Percentiles rank a stretch among this genome's conserved stretches.
These are phyloP conservation scores for Rhadina sibilatrix DNA, from an alignment of 2,113 vertebrate species.

Conservation along the genomic window DNA sequence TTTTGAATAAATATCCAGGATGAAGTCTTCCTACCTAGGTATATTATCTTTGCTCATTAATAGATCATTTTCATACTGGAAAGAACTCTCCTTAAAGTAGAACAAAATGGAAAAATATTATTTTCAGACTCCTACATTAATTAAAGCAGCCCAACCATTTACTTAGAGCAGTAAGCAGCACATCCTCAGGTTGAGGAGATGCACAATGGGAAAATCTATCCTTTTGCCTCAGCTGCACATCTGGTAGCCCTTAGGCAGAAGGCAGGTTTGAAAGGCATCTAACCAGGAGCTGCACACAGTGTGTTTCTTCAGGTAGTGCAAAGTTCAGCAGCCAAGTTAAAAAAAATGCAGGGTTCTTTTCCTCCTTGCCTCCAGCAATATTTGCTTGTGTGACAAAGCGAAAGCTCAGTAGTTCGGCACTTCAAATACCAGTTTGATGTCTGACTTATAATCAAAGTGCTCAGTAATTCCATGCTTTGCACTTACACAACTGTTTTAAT, in stretches of 20 bases:
- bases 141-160: background rate
- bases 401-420: conserved; percentile 18
- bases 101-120: background rate
- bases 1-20: background rate
- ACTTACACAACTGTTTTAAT: conserved; percentile 51
- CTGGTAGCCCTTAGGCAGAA: conserved; percentile 18
- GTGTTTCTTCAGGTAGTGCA: background rate
- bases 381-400: conserved; percentile 33
- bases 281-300: background rate
- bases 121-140: background rate
- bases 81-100: background rate
- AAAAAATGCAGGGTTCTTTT: background rate
- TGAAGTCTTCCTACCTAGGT: background rate
- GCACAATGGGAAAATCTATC: background rate
- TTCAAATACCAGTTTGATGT: conserved; percentile 61
- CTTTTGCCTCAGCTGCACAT: background rate
- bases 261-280: background rate
- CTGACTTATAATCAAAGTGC: conserved; percentile 21
- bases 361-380: background rate
- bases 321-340: background rate
- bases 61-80: background rate
- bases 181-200: background rate
- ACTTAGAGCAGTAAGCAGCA: background rate
- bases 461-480: background rate
- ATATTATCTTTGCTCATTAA: background rate